Evolutionary conservation across 1,140 invertebrate genomes (phyloP), one percentile per base, ranked within the genome.

Genomic region (Adoxophyes honmai): DNA sequence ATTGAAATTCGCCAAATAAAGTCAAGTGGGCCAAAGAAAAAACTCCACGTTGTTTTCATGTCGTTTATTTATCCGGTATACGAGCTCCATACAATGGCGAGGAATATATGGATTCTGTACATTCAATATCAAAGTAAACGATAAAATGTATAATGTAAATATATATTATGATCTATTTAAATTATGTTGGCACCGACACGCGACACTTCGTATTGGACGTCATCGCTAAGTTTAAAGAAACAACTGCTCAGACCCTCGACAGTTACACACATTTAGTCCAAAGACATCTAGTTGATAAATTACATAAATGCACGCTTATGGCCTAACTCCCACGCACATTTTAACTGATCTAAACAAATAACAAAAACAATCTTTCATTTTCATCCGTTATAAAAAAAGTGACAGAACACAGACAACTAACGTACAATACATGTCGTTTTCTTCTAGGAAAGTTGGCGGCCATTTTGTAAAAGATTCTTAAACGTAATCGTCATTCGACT

Each of bases 81-180:
- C 68, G 77, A 80, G 68, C 67, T 73, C 68, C 73, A 79, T 76
- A 75, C 69, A 83, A 84, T 78, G 64, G 73, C 73, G 68, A 81
- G 83, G 73, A 76, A 75, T 81, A 80, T 73, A 82, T 70, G 73
- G 70, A 66, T 66, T 70, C 78, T 75, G 75, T 81, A 83, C 82
- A 80, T 81, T 75, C 59, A 71, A 78, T 81, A 81, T 86, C 75
- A 86, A 86, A 81, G 69, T 80, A 84, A 84, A 81, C 71, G 76
- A 84, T 83, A 75, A 62, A 71, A 80, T 81, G 73, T 79, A 84
- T 84, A 77, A 81, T 86, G 81, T 86, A 86, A 83, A 86, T 84
- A 86, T 82, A 75, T 78, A 75, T 75, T 76, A 80, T 75, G 69
- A 74, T 80, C 73, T 76, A 75, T 73, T 18, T 70, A 71, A 70